These are phyloP conservation scores for Xiphydria camelus DNA, from an alignment of 2,888 invertebrate species.

Conservation along the genomic window DNA sequence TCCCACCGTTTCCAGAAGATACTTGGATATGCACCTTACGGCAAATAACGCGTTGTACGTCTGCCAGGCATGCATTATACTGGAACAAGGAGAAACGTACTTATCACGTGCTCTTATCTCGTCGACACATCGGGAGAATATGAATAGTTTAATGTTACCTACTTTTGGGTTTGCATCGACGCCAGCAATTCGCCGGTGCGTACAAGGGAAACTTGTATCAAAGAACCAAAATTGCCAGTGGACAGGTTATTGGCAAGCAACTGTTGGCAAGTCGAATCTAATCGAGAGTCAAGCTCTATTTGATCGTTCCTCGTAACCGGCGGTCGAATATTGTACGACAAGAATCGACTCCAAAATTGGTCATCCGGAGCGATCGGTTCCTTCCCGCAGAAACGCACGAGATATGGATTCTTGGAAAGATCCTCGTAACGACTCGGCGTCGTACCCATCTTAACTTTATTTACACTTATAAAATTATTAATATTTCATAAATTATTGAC, in stretches of 20 bases:
- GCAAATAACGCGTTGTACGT: slow-evolving; percentile 92
- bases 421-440: slow-evolving; percentile 80
- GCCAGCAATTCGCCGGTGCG: slow-evolving; percentile 82
- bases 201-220: slow-evolving; percentile 84
- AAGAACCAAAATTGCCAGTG: slow-evolving; percentile 87
- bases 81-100: slow-evolving; percentile 53
- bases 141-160: slow-evolving; percentile 29
- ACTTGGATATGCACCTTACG: slow-evolving; percentile 82
- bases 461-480: too few relatives aligned
- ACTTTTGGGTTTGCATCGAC: slow-evolving; percentile 89
- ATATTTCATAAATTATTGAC: too few relatives aligned
- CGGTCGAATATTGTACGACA: slow-evolving; percentile 87
- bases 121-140: slow-evolving; percentile 1
- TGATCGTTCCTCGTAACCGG: slow-evolving; percentile 73
- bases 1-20: slow-evolving; percentile 85
- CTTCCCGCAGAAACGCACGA: slow-evolving; percentile 77
- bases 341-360: slow-evolving; percentile 91
- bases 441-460: too few relatives aligned
- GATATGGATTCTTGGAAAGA: slow-evolving; percentile 77
- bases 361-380: slow-evolving; percentile 83
- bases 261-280: slow-evolving; percentile 74
- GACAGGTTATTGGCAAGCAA: slow-evolving; percentile 81
- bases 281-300: slow-evolving; percentile 71
- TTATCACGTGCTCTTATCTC: background rate
- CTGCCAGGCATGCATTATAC: slow-evolving; percentile 86